Evolutionary conservation across 2,888 invertebrate genomes (phyloP), one percentile per base, ranked within the genome.

Genomic region (Geophilus truncorum): DNA sequence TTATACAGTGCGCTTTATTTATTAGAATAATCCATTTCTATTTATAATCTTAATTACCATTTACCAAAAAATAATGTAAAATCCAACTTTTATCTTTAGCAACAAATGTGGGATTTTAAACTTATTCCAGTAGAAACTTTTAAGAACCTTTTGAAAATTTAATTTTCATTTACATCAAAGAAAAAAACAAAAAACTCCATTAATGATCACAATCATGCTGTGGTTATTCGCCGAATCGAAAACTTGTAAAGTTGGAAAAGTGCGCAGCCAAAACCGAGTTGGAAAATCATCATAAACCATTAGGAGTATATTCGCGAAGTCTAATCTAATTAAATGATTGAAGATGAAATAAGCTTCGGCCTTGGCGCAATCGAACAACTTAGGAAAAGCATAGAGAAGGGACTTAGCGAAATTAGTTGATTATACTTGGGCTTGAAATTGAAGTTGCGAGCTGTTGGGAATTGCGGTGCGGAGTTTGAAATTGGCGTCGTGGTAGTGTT

Each of bases 361-460:
- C 21, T 40, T 40, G 15, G 2, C 18, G 51, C 51, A 51, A 51
- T 51, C 18, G 51, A 51, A n/a, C 51, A n/a, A 51, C 51, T 51
- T 51, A 51, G 51, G 45, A 18, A 18, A 51, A 51, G 51, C 18
- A 51, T 51, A 51, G 51, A 51, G 18, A 51, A 51, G 51, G 51
- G 51, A 51, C 51, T 51, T 51, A 51, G 51, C 51, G 51, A 51
- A 51, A 51, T 51, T 51, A 51, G 51, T 51, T 51, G 51, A 51
- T 51, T 51, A 51, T 51, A 51, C 51, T 15, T 51, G 51, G 51
- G 51, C 51, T n/a, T 51, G 51, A 51, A 51, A 51, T 51, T 51
- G 51, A 51, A 51, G 51, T 51, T 51, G 51, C 51, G 51, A 51
- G 51, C 75, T 75, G 75, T 75, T 75, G 75, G 75, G 75, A 28